phyloP scores from a whole-genome alignment of 2,113 vertebrate genomes.

The Saimiri boliviensis region DNA sequence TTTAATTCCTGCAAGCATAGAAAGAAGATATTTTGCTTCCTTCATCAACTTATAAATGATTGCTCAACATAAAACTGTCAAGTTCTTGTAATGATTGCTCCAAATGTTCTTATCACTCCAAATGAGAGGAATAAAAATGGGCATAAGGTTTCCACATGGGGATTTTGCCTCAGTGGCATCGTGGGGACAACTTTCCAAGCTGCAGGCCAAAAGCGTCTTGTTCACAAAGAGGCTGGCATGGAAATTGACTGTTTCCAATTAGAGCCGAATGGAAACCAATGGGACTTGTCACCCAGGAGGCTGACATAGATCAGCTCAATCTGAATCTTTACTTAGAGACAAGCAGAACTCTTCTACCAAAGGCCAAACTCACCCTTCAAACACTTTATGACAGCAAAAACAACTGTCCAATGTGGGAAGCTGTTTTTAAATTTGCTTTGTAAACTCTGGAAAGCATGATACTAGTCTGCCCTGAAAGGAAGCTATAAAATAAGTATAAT shows the following conservation, averaged over 20 bases:
- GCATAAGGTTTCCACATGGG: not conserved
- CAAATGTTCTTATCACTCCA: not conserved
- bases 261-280: constrained; percentile 66
- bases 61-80: not conserved
- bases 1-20: not conserved
- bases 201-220: constrained; percentile 15
- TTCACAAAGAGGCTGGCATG: not conserved
- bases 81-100: not conserved
- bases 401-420: not conserved
- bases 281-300: constrained; percentile 39
- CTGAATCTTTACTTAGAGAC: constrained; percentile 24
- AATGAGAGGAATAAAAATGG: not conserved
- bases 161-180: not conserved
- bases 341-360: constrained; percentile 34
- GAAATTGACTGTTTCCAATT: constrained; percentile 54
- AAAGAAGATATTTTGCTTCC: not conserved
- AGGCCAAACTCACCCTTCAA: not conserved
- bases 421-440: not conserved
- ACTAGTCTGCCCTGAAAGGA: not conserved
- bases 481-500: not conserved
- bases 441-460: constrained; percentile 2
- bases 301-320: not conserved
- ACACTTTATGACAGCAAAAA: not conserved
- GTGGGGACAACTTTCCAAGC: constrained; percentile 39
- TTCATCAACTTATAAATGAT: not conserved